These are phyloP conservation scores for Calycopis cecrops DNA, from an alignment of 1,140 invertebrate genomes.

Conservation along the genomic window DNA sequence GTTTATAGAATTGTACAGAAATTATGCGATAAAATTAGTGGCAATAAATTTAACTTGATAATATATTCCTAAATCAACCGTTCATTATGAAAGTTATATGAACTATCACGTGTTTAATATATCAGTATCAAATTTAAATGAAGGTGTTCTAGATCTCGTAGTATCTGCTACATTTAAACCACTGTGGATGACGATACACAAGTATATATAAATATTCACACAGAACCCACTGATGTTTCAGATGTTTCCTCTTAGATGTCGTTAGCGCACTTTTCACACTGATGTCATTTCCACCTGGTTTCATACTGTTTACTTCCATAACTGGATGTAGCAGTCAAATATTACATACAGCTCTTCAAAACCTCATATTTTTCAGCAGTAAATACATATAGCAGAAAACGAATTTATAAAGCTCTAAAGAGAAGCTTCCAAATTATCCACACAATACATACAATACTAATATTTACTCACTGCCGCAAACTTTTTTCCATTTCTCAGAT, in stretches of 20 bases:
- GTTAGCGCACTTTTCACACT: neutral
- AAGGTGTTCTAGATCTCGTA: too few species aligned
- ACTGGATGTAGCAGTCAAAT: neutral
- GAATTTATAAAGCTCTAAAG: conserved; percentile 36
- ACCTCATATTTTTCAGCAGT: neutral
- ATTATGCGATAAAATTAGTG: too few species aligned
- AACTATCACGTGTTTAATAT: too few species aligned
- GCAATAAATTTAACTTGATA: too few species aligned
- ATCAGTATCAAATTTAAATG: too few species aligned
- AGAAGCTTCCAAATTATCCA: conserved; percentile 36
- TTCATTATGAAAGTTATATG: too few species aligned
- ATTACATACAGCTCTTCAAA: neutral
- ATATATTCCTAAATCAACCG: too few species aligned
- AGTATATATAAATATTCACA: too few species aligned
- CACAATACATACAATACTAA: conserved; percentile 46
- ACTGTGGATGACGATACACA: too few species aligned
- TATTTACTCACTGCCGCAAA: conserved; percentile 69
- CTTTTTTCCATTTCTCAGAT: conserved; percentile 73
- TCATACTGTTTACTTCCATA: neutral
- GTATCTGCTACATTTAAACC: too few species aligned
- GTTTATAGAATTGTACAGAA: too few species aligned
- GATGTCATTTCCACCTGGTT: neutral
- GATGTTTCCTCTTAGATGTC: neutral
- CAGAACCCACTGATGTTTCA: neutral
- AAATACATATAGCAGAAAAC: conserved; percentile 19